Conservation (phyloP, 35 echinoderm and acorn worm species). For the Nesometra sesokonis region DNA sequence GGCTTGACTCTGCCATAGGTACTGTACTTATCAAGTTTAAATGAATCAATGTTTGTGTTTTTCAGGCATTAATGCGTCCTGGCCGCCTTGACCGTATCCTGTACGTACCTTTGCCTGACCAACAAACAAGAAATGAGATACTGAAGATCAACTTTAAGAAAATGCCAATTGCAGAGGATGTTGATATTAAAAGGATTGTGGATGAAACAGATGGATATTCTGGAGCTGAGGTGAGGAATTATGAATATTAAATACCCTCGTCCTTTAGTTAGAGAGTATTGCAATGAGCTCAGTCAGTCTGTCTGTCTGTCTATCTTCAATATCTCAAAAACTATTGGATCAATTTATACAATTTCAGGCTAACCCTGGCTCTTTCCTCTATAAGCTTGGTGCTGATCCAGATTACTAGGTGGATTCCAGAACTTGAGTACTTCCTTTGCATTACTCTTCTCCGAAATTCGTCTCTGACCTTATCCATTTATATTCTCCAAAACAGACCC, state of each 20-base stretch:
- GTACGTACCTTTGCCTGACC: slow-evolving; percentile 71
- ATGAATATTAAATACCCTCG: not conserved
- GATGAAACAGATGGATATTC: slow-evolving; percentile 58
- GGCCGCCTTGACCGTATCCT: slow-evolving; percentile 88
- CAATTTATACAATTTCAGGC: too few species aligned
- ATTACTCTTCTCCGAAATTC: too few species aligned
- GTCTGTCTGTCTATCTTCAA: too few species aligned
- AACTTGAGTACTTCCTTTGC: too few species aligned
- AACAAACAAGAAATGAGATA: slow-evolving; percentile 65
- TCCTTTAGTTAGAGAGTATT: not conserved
- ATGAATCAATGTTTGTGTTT: too few species aligned
- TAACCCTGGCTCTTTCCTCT: too few species aligned
- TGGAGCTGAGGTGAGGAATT: slow-evolving; percentile 79
- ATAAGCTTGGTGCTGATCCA: too few species aligned
- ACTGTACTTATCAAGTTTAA: not conserved
- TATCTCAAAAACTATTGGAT: too few species aligned
- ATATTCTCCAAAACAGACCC: too few species aligned
- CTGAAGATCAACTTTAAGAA: slow-evolving; percentile 74
- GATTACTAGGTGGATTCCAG: too few species aligned
- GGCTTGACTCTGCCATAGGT: not conserved
- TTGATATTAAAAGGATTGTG: slow-evolving; percentile 38
- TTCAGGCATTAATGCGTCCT: slow-evolving; percentile 81
- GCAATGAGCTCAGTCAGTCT: too few species aligned
- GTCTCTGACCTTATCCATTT: too few species aligned
- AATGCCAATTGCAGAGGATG: slow-evolving; percentile 56